Evolutionary conservation across 2,888 invertebrate species (phyloP).

Genomic region (Podotricha telesiphe): DNA sequence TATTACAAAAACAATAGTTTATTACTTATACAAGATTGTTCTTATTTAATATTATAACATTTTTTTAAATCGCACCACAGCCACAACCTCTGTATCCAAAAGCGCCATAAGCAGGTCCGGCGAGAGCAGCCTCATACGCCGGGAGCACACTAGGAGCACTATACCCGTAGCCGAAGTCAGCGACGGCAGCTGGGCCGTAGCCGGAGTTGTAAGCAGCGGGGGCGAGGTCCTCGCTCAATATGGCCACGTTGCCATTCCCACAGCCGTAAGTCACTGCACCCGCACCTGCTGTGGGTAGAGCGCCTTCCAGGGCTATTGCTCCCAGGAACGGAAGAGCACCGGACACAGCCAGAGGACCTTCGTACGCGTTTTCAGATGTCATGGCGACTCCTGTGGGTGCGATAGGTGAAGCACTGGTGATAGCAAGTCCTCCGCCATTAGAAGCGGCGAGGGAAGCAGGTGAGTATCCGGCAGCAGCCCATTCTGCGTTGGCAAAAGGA

Average conservation of each 20-base stretch:
- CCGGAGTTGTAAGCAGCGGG: constrained; percentile 41
- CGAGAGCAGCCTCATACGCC: constrained; percentile 28
- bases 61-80: constrained; percentile 24
- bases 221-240: constrained; percentile 49
- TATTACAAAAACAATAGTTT: too few species aligned
- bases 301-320: constrained; percentile 57
- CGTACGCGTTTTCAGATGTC: constrained; percentile 58
- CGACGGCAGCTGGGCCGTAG: constrained; percentile 34
- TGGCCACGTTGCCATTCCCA: constrained; percentile 55
- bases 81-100: constrained; percentile 38
- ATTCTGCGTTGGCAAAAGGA: constrained; percentile 42
- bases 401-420: constrained; percentile 55
- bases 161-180: constrained; percentile 34
- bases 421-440: constrained; percentile 56
- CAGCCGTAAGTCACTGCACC: constrained; percentile 59
- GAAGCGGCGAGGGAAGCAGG: constrained; percentile 56
- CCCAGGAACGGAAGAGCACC: constrained; percentile 63
- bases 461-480: constrained; percentile 50
- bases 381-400: constrained; percentile 57
- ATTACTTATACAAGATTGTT: too few species aligned
- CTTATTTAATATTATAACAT: too few species aligned
- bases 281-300: constrained; percentile 55
- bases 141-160: too few species aligned
- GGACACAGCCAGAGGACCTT: constrained; percentile 54
- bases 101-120: constrained; percentile 21